Base-by-base conservation (phyloP, 2,797 vertebrate species). In the Catamblyrhynchus diadema region DNA sequence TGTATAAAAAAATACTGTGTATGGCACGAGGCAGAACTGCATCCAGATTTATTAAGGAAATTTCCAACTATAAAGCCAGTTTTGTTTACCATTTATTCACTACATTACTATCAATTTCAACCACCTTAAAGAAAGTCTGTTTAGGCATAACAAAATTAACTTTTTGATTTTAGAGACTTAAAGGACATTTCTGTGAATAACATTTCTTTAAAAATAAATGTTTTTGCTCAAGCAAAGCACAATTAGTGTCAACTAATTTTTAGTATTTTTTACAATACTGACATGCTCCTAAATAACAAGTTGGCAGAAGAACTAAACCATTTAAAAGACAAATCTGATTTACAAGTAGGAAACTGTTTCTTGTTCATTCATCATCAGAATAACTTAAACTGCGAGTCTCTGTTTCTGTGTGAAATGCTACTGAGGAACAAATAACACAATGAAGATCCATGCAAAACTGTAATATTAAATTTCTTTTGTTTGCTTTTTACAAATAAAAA, bases 271-370 rank as follows among this genome's bases (percentile, higher is more conserved):
- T 81, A 42, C 6, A 11, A 39, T 51, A 59, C 16, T 54, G 39
- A 54, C 39, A 54, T n/a, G 25, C 12, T 88, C 44, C 37, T 83
- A 95, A 95, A 77, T 69, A 95, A 81, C 32, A 85, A 14, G 22
- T 57, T 78, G 51, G n/a, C 54, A 87, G 60, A 94, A 90, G 48
- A 93, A 87, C 50, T 25, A 81, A 93, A 60, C 41, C 33, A 51
- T 90, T 96, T 88, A 86, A 86, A 35, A 90, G 23, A 35, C 16
- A 74, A 77, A 93, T 83, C 5, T 54, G 41, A 81, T 51, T 60
- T 83, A 59, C 23, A 54, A 79, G 33, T 28, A 50, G 35, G 37
- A 86, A 96, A 77, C 10, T 44, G 69, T 71, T 95, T 69, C 33
- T n/a, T 84, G 12, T 67, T 95, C 62, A n/a, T 32, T 66, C 23